Conservation (phyloP, 2,113 vertebrate species). For the Sinocyclocheilus grahami region DNA sequence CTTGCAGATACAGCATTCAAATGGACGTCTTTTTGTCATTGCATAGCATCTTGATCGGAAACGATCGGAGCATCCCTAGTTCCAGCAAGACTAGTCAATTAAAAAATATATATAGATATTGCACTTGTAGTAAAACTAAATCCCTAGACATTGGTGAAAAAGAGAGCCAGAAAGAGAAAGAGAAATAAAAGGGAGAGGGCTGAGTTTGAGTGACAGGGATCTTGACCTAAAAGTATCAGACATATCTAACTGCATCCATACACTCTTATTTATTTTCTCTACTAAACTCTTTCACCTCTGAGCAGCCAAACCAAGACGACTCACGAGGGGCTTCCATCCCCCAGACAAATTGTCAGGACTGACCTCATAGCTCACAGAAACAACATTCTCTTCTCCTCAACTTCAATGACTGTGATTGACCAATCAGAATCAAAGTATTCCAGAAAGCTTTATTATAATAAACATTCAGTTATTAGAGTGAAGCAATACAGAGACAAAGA, state of each 20-base stretch:
- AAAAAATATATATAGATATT: background rate
- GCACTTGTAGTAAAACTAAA: too few relatives aligned
- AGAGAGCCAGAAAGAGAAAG: slow-evolving; percentile 3
- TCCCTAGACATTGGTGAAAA: background rate
- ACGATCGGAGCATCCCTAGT: too few relatives aligned
- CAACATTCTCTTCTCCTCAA: background rate
- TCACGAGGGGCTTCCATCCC: slow-evolving; percentile 28
- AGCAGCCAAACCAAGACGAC: slow-evolving; percentile 37
- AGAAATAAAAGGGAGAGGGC: background rate
- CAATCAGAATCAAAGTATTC: background rate
- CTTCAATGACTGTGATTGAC: background rate
- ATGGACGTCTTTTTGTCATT: background rate
- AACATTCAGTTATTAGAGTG: background rate
- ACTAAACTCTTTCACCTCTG: slow-evolving; percentile 27
- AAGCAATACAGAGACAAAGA: slow-evolving; percentile 27
- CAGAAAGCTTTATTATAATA: background rate
- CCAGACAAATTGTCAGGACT: slow-evolving; percentile 32
- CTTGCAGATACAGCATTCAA: background rate
- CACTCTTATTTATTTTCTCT: slow-evolving; percentile 23
- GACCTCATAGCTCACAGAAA: slow-evolving; percentile 34
- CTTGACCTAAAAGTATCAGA: slow-evolving; percentile 32
- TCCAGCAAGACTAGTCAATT: background rate
- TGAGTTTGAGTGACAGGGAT: background rate
- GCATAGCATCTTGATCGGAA: background rate
- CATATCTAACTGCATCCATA: slow-evolving; percentile 27